Evolutionary conservation across 2,888 invertebrate genomes (phyloP), one percentile per base, ranked within the genome.

Genomic region (Nymphalis polychloros): DNA sequence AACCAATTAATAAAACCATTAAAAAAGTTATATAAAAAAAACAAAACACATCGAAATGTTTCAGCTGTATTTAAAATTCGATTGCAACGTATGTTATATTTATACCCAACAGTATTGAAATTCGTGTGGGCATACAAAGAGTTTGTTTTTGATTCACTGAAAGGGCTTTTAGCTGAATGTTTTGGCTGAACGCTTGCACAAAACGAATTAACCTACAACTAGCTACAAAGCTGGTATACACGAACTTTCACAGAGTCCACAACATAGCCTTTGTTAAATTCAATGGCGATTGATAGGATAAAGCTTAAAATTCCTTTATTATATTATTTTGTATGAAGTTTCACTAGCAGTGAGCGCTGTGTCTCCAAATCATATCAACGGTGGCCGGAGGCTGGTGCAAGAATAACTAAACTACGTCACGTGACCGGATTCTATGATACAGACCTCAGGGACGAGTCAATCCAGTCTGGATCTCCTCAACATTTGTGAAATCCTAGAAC

Each of bases 381-480:
- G 75, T 77, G 75, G 76, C 76, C 76, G 69, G 76, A 69, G 79
- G 77, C 78, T 73, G 72, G 73, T 77, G 76, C 79, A 79, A 74
- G 81, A 82, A 82, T 86, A 85, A 87, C 86, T 84, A 86, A 88
- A 81, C 80, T 83, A 57, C 61, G 70, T 78, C 81, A 84, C 88
- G 87, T 88, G 88, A 85, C 81, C 76, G 23, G 85, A 77, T 67
- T 87, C 55, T 68, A 67, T 73, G 83, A 81, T 48, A 64, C 62
- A 41, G 41, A 41, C 41, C 41, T 17, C 64, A 71, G 53, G 17
- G 67, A 71, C 72, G 75, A 77, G 79, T 77, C 64, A 72, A 69
- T 69, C 67, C 53, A 63, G 52, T 73, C 73, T 73, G 73, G 76
- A 76, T 79, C 73, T 72, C 66, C 64, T 64, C 59, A 64, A 68